Conservation (phyloP, 2,888 invertebrate genomes). For the Amphimallon solstitiale region DNA sequence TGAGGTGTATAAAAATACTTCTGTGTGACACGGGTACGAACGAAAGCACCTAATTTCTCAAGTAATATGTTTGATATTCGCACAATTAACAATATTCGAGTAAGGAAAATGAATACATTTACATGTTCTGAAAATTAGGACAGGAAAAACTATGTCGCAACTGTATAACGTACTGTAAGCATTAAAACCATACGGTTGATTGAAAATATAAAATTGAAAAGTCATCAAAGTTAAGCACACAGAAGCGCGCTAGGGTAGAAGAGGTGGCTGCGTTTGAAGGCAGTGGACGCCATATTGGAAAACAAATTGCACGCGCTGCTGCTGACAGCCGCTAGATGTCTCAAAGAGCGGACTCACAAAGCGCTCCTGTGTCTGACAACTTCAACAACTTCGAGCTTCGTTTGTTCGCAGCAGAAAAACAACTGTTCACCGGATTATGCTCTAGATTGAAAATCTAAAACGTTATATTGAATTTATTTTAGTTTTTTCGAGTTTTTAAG, state of each 20-base stretch:
- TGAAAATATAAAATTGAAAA: slow-evolving; percentile 42
- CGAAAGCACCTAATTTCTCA: no score
- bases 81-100: no score
- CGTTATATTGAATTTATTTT: slow-evolving; percentile 50
- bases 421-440: slow-evolving; percentile 56
- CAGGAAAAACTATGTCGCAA: not conserved
- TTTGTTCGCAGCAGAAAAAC: slow-evolving; percentile 58
- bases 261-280: slow-evolving; percentile 57
- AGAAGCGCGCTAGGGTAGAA: slow-evolving; percentile 45
- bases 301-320: slow-evolving; percentile 61
- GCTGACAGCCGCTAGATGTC: slow-evolving; percentile 62
- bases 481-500: slow-evolving; percentile 41
- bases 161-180: slow-evolving; percentile 11
- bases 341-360: slow-evolving; percentile 61
- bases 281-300: slow-evolving; percentile 60
- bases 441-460: slow-evolving; percentile 57
- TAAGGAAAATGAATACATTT: no score
- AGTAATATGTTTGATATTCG: no score
- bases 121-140: no score
- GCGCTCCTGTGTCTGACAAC: slow-evolving; percentile 59
- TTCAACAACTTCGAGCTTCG: slow-evolving; percentile 61
- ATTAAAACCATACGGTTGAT: slow-evolving; percentile 35
- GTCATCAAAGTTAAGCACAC: slow-evolving; percentile 42
- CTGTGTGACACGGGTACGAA: no score
- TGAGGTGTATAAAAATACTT: no score